Conservation (phyloP, 1,140 invertebrate species). For the Reticulitermes speratus region DNA sequence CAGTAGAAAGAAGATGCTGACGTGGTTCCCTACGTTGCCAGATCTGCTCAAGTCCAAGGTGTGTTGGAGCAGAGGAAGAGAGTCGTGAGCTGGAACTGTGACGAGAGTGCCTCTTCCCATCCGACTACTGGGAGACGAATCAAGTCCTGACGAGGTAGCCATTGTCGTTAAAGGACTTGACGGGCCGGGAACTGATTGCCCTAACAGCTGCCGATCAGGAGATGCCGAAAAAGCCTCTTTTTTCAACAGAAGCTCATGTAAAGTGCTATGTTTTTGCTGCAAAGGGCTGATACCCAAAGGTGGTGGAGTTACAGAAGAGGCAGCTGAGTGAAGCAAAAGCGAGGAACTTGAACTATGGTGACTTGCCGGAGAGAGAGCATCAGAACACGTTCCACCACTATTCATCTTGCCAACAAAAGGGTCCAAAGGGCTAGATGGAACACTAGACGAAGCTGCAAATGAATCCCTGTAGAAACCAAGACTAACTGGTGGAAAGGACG, state of each 20-base stretch:
- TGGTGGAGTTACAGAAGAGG: constrained; percentile 50
- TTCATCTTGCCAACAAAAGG: constrained; percentile 36
- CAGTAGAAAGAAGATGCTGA: constrained; percentile 82
- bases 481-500: constrained; percentile 44
- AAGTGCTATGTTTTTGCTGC: constrained; percentile 49
- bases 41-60: constrained; percentile 75
- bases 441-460: constrained; percentile 39
- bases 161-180: constrained; percentile 31
- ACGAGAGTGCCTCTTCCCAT: constrained; percentile 41
- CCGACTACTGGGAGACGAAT: constrained; percentile 39
- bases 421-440: constrained; percentile 48
- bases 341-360: constrained; percentile 57
- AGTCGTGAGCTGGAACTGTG: constrained; percentile 61
- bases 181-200: constrained; percentile 57
- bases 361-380: constrained; percentile 57
- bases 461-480: constrained; percentile 44
- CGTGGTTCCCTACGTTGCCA: constrained; percentile 82
- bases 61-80: constrained; percentile 81
- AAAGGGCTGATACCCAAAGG: constrained; percentile 29
- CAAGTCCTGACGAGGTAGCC: constrained; percentile 30
- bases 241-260: constrained; percentile 68
- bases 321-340: constrained; percentile 40
- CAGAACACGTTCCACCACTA: background rate
- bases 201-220: constrained; percentile 57
- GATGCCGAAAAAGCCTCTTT: constrained; percentile 51